phyloP scores from a whole-genome alignment of 2,888 invertebrate genomes.

The Callyntrura sp. region DNA sequence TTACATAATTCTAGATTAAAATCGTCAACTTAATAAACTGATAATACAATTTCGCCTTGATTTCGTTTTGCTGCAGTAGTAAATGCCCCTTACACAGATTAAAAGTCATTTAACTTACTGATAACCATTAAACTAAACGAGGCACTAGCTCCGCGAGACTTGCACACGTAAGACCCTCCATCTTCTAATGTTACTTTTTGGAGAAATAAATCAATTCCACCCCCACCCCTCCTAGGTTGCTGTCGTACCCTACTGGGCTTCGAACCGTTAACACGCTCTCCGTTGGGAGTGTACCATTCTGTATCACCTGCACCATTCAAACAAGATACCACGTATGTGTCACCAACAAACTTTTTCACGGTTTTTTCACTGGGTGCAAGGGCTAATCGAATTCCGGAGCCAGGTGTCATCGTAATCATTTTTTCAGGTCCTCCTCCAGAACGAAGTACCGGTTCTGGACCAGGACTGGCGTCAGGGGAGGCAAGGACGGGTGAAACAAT shows the following conservation, averaged over 20 bases:
- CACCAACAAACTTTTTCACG: conserved; percentile 79
- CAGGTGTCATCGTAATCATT: conserved; percentile 74
- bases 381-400: conserved; percentile 69
- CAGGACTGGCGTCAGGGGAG: conserved; percentile 23
- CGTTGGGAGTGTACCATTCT: conserved; percentile 72
- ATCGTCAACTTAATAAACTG: background rate
- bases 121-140: conserved; percentile 78
- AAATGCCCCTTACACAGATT: background rate
- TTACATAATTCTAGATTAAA: too few species aligned
- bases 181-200: conserved; percentile 77
- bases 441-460: conserved; percentile 30
- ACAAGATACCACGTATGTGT: conserved; percentile 79
- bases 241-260: conserved; percentile 79
- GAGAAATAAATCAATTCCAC: conserved; percentile 78
- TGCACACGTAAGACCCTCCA: conserved; percentile 70
- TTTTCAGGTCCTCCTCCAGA: conserved; percentile 58
- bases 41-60: conserved; percentile 22
- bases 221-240: conserved; percentile 78
- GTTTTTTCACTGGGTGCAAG: conserved; percentile 76
- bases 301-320: conserved; percentile 77
- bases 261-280: conserved; percentile 68
- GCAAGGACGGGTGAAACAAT: background rate
- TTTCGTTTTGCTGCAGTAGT: background rate
- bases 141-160: conserved; percentile 61
- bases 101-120: conserved; percentile 63